phyloP scores from a whole-genome alignment of 2,797 vertebrate species.

The Catharus ustulatus region DNA sequence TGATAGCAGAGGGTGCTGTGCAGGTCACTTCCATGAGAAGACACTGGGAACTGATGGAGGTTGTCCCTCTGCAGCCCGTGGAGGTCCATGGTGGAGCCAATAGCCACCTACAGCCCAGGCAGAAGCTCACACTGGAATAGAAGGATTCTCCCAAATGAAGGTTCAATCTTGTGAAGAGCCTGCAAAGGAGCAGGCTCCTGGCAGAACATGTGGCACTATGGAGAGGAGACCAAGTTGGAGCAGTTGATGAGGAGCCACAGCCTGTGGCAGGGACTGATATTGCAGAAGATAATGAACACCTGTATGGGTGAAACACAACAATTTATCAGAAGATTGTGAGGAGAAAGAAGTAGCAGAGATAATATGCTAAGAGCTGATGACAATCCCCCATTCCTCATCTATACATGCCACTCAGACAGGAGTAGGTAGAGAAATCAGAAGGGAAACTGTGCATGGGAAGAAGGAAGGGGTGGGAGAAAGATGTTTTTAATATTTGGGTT shows the following conservation, averaged over 20 bases:
- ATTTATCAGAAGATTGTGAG: neutral
- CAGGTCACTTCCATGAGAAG: neutral
- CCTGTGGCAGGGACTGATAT: neutral
- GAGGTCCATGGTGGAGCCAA: rapidly evolving
- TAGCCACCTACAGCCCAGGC: neutral
- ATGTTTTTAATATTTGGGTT: neutral
- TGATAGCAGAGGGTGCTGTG: rapidly evolving
- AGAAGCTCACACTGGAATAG: neutral
- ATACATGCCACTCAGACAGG: rapidly evolving
- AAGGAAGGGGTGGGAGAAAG: neutral
- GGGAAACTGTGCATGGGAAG: neutral
- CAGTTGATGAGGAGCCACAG: neutral
- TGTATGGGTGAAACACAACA: neutral
- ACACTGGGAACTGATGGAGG: neutral
- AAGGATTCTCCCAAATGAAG: neutral
- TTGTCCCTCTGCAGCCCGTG: neutral
- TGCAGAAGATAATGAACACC: neutral
- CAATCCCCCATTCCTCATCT: neutral
- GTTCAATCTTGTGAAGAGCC: neutral
- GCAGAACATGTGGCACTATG: neutral
- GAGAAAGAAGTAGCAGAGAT: neutral
- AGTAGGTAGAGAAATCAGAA: neutral
- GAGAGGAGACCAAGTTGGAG: neutral
- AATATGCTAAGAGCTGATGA: neutral
- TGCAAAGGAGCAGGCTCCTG: neutral